phyloP scores from a whole-genome alignment of 2,113 vertebrate genomes.

The Melanostigma gelatinosum region DNA sequence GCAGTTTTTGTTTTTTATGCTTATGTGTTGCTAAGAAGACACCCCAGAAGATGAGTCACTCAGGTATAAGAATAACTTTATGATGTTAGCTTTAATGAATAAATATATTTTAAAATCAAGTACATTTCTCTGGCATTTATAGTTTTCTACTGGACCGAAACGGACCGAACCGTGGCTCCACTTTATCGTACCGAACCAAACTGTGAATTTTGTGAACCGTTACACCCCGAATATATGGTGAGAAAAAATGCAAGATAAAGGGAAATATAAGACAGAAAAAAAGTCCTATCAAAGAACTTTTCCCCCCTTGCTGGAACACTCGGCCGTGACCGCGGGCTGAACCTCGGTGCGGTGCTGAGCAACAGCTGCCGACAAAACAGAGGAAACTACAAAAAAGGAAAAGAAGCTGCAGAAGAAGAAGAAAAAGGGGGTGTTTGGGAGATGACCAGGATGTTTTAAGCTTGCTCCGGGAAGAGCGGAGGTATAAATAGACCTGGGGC shows the following conservation, averaged over 20 bases:
- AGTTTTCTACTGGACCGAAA: too few relatives aligned
- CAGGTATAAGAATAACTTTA: too few relatives aligned
- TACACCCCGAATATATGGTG: background rate
- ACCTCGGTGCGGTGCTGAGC: conserved; percentile 69
- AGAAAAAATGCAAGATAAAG: conserved; percentile 48
- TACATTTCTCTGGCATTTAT: too few relatives aligned
- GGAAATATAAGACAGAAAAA: conserved; percentile 1
- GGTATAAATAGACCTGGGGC: conserved; percentile 59
- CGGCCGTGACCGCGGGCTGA: conserved; percentile 73
- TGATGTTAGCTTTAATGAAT: too few relatives aligned
- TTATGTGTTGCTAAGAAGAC: too few relatives aligned
- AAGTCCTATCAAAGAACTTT: conserved; percentile 49
- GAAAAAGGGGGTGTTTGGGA: conserved; percentile 32
- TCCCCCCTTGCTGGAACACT: conserved; percentile 53
- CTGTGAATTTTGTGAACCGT: too few relatives aligned
- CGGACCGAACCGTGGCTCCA: too few relatives aligned
- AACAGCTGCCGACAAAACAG: conserved; percentile 71
- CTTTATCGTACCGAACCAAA: too few relatives aligned
- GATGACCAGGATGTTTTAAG: conserved; percentile 53
- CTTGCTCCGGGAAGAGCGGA: conserved; percentile 28
- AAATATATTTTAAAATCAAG: too few relatives aligned
- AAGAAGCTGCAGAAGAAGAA: conserved; percentile 36
- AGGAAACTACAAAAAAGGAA: conserved; percentile 47
- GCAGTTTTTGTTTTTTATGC: too few relatives aligned
- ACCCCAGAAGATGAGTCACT: too few relatives aligned